Conservation (phyloP, 2,888 invertebrate genomes). For the Aphodius sticticus region DNA sequence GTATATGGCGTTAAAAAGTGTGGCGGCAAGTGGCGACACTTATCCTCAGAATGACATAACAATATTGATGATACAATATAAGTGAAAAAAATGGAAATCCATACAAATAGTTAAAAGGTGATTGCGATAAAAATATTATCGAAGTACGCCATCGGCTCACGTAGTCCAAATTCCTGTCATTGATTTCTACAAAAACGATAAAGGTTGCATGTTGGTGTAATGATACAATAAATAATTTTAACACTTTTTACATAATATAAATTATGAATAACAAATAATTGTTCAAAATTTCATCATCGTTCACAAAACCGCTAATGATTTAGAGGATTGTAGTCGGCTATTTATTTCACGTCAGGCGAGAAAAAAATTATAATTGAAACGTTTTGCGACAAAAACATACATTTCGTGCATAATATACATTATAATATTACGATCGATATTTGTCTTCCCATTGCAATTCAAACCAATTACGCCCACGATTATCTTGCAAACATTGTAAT, state of each 20-base stretch:
- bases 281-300: not conserved
- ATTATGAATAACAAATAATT: not conserved
- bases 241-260: not conserved
- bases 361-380: not conserved
- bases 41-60: not conserved
- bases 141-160: not conserved
- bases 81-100: not conserved
- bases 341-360: not conserved
- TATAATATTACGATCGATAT: not conserved
- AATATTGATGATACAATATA: not conserved
- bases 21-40: no score
- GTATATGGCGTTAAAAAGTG: no score
- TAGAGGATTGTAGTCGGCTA: not conserved
- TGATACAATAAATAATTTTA: not conserved
- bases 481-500: not conserved
- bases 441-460: not conserved
- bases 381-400: not conserved
- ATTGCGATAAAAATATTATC: not conserved
- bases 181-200: not conserved
- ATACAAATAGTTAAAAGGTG: not conserved
- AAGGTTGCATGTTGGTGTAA: not conserved
- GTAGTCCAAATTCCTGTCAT: slow-evolving; percentile 4
- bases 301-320: not conserved
- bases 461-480: not conserved
- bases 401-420: not conserved